Conservation (phyloP, 2,113 vertebrate species). For the Haemorhous mexicanus region DNA sequence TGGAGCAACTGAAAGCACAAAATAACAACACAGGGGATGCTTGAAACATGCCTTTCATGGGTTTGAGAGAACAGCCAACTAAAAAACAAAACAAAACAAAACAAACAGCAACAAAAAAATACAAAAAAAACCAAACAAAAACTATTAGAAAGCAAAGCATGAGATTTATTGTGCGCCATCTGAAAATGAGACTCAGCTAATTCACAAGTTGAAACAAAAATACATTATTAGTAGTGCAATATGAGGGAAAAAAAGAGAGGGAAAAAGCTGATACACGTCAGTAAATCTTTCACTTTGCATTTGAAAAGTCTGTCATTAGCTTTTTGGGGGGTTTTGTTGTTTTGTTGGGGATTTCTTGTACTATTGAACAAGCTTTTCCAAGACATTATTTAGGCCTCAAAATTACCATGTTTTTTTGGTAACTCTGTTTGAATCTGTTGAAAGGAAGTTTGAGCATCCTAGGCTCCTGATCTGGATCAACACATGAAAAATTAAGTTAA, state of each 20-base stretch:
- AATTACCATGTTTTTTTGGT: neutral
- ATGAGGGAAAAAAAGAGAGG: neutral
- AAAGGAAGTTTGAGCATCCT: neutral
- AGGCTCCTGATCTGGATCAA: neutral
- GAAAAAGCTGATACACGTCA: neutral
- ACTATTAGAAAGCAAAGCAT: neutral
- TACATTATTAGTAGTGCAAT: neutral
- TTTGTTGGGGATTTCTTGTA: accelerated
- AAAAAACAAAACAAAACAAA: neutral
- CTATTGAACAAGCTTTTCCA: neutral
- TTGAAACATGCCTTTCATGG: neutral
- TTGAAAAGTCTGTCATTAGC: neutral
- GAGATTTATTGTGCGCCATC: neutral
- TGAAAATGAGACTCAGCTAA: neutral
- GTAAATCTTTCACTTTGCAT: neutral
- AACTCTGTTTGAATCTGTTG: neutral
- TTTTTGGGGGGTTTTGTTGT: accelerated
- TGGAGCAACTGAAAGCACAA: neutral
- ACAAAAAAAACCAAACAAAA: neutral
- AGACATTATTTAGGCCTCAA: neutral
- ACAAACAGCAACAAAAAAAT: neutral
- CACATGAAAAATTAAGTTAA: neutral
- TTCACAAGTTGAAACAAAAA: neutral
- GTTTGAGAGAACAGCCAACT: neutral
- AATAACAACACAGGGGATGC: neutral